A percentile compares a stretch with the other conserved stretches of the same genome.
Conservation (phyloP, 2,113 vertebrate species). For the Cranoglanis bouderius region DNA sequence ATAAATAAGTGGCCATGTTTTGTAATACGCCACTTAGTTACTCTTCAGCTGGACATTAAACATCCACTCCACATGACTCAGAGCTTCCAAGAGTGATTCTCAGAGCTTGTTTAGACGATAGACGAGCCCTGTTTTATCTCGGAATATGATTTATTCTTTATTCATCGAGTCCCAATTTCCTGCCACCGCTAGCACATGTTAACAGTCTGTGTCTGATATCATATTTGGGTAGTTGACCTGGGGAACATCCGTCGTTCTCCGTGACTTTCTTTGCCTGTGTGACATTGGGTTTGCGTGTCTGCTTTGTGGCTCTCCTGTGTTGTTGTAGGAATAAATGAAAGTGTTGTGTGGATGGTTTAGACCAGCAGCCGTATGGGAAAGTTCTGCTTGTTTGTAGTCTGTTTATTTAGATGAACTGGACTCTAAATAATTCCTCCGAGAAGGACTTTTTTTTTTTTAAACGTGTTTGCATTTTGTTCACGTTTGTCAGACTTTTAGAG, state of each 20-base stretch:
- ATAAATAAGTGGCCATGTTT: conserved; percentile 45
- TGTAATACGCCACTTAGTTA: conserved; percentile 20
- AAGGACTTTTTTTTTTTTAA: conserved; percentile 32
- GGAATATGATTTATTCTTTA: not conserved
- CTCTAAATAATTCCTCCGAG: conserved; percentile 40
- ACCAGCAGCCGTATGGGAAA: conserved; percentile 16
- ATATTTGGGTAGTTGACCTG: not conserved
- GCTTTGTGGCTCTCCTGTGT: not conserved
- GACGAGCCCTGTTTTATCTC: not conserved
- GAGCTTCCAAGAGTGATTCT: conserved; percentile 10
- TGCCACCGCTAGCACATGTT: not conserved
- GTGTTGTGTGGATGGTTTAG: conserved; percentile 25
- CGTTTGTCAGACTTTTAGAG: conserved; percentile 40
- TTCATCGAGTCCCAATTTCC: not conserved
- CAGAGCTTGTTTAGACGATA: not conserved
- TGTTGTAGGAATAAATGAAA: conserved; percentile 25
- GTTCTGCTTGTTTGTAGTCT: conserved; percentile 36
- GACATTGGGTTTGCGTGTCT: conserved; percentile 4
- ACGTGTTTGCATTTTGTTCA: conserved; percentile 43
- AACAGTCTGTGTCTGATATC: not conserved
- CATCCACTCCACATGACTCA: conserved; percentile 21
- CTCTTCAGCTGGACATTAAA: conserved; percentile 28
- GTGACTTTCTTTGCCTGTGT: not conserved
- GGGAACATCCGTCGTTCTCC: not conserved
- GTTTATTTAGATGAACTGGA: conserved; percentile 39